Evolutionary conservation across 2,113 vertebrate species (phyloP), one percentile per base, ranked within the genome.

Genomic region (Cervus canadensis): DNA sequence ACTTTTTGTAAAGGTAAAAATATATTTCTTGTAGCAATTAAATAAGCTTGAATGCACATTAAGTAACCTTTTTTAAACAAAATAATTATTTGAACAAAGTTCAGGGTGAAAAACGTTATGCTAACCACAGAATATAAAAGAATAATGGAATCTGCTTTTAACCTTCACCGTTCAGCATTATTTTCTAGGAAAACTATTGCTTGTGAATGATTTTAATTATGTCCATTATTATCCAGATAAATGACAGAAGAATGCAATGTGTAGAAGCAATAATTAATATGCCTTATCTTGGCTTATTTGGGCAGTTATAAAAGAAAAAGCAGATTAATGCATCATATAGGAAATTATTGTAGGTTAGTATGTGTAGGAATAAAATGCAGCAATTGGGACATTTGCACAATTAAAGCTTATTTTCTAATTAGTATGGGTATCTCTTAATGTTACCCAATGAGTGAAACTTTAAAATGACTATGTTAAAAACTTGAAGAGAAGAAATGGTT

Each of bases 191-290:
- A 95, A 81, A 33, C 81, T 97, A 97, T 40, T 95, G 78, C 45
- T 97, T 97, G 89, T 95, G 91, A 92, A 87, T 40, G 87, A 74
- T 97, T 97, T 97, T 97, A 98, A 98, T 98, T 97, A 96, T 92
- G 92, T 93, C 97, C 94, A 97, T 97, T 98, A 97, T 96, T 94
- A 97, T 83, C 64, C 82, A 90, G 74, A 96, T 92, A 96, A 98
- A 95, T 97, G 96, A 96, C 87, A 97, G 93, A 86, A 85, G 90
- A 95, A 48, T 7, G 95, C n/a, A 87, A 50, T 92, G 90, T 84
- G 54, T 71, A 88, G 87, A 79, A 95, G 90, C 26, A 97, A 62
- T 97, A 95, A 97, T 96, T 97, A 97, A 91, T 56, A 94, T 45
- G 43, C 52, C 33, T 40, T 92, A 87, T 83, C 87, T 89, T 96